Conservation (phyloP, 2,797 vertebrate genomes). For the Tenualosa thibaudeaui region DNA sequence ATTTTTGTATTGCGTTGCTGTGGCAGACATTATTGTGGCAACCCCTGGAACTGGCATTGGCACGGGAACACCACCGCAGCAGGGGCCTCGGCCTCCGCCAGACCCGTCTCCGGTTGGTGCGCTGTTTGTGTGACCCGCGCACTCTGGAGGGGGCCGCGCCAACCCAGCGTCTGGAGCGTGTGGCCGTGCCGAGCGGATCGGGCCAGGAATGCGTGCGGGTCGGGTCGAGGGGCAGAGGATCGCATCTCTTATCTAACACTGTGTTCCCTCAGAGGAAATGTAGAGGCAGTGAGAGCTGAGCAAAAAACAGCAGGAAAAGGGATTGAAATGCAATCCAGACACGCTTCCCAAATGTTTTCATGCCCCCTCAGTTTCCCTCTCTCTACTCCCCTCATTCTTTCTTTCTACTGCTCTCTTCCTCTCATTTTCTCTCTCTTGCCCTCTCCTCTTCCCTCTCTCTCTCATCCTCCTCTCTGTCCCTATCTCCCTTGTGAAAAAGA, state of each 20-base stretch:
- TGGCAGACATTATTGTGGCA: conserved; percentile 50
- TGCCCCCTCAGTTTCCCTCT: conserved; percentile 44
- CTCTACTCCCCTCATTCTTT: neutral
- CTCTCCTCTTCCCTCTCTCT: conserved; percentile 27
- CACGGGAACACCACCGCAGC: neutral
- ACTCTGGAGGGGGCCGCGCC: too few species aligned
- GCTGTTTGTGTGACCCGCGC: neutral
- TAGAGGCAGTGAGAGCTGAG: conserved; percentile 46
- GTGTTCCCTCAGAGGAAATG: conserved; percentile 58
- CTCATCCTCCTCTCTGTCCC: neutral
- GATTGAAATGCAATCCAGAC: conserved; percentile 60
- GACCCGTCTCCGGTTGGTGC: neutral
- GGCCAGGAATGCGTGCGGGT: neutral
- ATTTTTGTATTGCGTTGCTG: conserved; percentile 3
- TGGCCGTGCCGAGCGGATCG: neutral
- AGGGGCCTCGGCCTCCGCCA: neutral
- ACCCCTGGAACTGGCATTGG: conserved; percentile 18
- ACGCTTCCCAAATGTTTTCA: conserved; percentile 45
- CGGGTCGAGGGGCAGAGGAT: neutral
- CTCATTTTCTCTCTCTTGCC: neutral
- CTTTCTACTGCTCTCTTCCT: neutral
- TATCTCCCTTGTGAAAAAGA: conserved; percentile 4
- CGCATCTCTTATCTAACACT: conserved; percentile 56
- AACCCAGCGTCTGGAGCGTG: neutral
- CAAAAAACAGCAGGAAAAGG: conserved; percentile 41